Evolutionary conservation across 1,140 invertebrate genomes (phyloP).

Genomic region (Chelonus insularis): DNA sequence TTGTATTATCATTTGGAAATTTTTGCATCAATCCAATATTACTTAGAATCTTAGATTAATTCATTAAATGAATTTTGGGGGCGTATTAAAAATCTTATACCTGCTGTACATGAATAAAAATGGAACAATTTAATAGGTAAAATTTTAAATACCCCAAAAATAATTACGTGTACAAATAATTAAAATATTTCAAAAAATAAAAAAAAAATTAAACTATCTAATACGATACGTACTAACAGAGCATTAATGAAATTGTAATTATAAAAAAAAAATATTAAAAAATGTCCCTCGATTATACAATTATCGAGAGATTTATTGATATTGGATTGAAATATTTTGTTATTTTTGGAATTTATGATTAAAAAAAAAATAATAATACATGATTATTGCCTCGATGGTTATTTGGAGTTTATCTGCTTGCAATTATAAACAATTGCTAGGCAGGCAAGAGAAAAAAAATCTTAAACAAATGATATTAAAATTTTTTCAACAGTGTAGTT

Average conservation of each 20-base stretch:
- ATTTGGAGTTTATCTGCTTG: conserved; percentile 13
- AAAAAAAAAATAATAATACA: conserved; percentile 13
- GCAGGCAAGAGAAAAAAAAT: conserved; percentile 4
- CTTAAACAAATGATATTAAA: background rate
- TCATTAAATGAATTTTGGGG: too few species aligned
- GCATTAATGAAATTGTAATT: conserved; percentile 16
- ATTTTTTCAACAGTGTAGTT: background rate
- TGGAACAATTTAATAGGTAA: conserved; percentile 43
- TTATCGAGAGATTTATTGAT: conserved; percentile 11
- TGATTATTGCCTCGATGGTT: conserved; percentile 17
- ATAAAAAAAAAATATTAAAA: background rate
- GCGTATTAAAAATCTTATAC: too few species aligned
- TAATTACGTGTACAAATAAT: conserved; percentile 15
- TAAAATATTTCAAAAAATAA: background rate
- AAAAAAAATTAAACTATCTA: background rate
- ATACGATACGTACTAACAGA: conserved; percentile 1
- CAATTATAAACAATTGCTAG: background rate
- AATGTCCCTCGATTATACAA: conserved; percentile 12
- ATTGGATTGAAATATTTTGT: conserved; percentile 18
- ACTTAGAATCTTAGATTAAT: too few species aligned
- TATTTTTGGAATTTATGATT: conserved; percentile 23
- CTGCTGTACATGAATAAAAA: conserved; percentile 52
- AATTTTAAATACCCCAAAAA: conserved; percentile 36
- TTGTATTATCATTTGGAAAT: too few species aligned
- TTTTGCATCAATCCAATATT: too few species aligned